Base-by-base conservation (phyloP, 2,888 invertebrate genomes). In the Hesperia comma region DNA sequence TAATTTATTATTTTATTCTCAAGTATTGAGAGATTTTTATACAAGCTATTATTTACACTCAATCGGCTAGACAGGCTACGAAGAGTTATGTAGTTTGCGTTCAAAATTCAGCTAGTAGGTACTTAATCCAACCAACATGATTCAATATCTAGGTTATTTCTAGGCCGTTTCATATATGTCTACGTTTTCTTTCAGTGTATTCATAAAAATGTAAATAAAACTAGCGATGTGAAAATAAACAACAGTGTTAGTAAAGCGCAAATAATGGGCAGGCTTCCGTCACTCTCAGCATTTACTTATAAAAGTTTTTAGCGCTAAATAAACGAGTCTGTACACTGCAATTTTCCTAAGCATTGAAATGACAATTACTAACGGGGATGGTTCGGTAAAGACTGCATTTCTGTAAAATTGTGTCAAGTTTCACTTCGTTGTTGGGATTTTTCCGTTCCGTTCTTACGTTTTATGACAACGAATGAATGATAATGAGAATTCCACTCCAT, bases 331-430 rank as follows among this genome's bases (percentile, higher is more conserved):
- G 43, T 66, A 43, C 21, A 66, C 66, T 66, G 60, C 66, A 66
- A 60, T 60, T 66, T 66, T 43, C 40, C 53, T 66, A 60, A 66
- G 60, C 66, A 66, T 66, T 60, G 54, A 66, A 66, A 66, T 66
- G 66, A 66, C 66, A 66, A 66, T 66, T 66, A 66, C 60, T 53
- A 32, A 54, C 32, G 54, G 53, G 66, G 60, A 66, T 60, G 66
- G 54, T 66, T 66, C 21, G 60, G 60, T 60, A 64, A 60, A 66
- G 58, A 66, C 66, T 60, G 60, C 66, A 60, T 66, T 60, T 66
- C 33, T 66, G 60, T 51, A 60, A 66, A 66, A 66, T 60, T 60
- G 66, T 60, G 66, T 66, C 66, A 66, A 60, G 66, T 66, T 66
- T 66, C 60, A 66, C 66, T 66, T 66, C 60, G 66, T 61, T 66